Conservation (phyloP, 2,797 vertebrate species). For the Molossus molossus region DNA sequence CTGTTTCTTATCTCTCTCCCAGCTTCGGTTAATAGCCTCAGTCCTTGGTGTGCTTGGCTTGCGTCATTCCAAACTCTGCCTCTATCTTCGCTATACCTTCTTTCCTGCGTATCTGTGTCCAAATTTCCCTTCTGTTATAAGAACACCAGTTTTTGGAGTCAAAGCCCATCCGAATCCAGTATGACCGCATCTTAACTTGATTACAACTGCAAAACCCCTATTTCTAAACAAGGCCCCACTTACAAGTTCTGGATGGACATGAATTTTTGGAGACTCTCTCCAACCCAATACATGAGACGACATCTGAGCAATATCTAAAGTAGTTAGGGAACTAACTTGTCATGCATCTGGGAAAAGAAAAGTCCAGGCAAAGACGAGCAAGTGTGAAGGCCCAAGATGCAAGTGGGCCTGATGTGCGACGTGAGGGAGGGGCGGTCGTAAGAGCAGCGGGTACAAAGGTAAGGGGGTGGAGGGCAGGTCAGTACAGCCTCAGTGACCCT, state of each 20-base stretch:
- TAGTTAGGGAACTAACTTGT: background rate
- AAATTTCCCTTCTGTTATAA: background rate
- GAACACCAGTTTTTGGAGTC: background rate
- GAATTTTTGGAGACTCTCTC: background rate
- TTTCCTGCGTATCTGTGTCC: background rate
- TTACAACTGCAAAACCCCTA: background rate
- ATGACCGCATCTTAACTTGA: background rate
- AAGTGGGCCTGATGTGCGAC: background rate
- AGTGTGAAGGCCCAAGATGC: background rate
- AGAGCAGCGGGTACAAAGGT: background rate
- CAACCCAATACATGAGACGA: background rate
- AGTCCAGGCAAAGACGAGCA: background rate
- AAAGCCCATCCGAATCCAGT: background rate
- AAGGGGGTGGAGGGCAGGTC: background rate
- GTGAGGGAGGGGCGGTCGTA: background rate
- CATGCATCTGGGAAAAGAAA: background rate
- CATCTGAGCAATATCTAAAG: background rate
- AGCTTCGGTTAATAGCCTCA: background rate
- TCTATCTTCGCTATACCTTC: background rate
- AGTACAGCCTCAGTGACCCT: background rate
- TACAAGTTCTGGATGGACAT: background rate
- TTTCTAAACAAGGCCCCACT: constrained; percentile 17
- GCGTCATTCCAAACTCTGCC: background rate
- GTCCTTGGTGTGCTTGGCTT: background rate
- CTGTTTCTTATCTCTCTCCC: background rate